Conservation (phyloP, 2,113 vertebrate species). For the Amphilophus citrinellus region DNA sequence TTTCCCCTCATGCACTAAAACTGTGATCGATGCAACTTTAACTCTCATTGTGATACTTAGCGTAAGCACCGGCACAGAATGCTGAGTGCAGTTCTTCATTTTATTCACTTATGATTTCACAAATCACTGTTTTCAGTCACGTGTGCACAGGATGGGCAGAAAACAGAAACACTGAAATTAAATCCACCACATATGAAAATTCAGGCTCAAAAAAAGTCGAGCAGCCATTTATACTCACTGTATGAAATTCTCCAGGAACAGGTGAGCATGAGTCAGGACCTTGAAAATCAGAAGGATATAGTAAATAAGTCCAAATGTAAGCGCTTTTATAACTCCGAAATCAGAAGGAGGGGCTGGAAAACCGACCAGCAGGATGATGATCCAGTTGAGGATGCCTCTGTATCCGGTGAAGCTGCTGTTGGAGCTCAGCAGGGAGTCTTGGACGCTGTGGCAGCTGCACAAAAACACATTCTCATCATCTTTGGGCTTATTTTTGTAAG, state of each 20-base stretch:
- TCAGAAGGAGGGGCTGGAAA: neutral
- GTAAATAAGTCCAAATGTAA: neutral
- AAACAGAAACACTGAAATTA: neutral
- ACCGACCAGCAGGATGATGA: conserved; percentile 74
- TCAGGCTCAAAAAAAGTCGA: neutral
- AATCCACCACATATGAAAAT: neutral
- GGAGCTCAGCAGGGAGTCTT: conserved; percentile 76
- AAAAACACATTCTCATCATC: neutral
- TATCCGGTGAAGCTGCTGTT: conserved; percentile 74
- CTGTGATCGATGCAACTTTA: no score
- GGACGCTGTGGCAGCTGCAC: conserved; percentile 69
- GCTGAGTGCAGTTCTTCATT: no score
- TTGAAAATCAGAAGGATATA: conserved; percentile 31
- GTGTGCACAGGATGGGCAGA: no score
- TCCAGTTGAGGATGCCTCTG: conserved; percentile 78
- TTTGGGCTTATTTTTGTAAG: accelerated
- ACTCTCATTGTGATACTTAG: no score
- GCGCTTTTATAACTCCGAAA: neutral
- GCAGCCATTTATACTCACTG: conserved; percentile 56
- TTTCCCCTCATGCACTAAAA: no score
- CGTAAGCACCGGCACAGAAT: no score
- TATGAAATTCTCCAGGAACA: conserved; percentile 75
- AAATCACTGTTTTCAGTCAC: no score
- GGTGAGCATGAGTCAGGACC: conserved; percentile 72
- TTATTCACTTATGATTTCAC: no score